Evolutionary conservation across 1,140 invertebrate species (phyloP).

Genomic region (Subanguina moxae): DNA sequence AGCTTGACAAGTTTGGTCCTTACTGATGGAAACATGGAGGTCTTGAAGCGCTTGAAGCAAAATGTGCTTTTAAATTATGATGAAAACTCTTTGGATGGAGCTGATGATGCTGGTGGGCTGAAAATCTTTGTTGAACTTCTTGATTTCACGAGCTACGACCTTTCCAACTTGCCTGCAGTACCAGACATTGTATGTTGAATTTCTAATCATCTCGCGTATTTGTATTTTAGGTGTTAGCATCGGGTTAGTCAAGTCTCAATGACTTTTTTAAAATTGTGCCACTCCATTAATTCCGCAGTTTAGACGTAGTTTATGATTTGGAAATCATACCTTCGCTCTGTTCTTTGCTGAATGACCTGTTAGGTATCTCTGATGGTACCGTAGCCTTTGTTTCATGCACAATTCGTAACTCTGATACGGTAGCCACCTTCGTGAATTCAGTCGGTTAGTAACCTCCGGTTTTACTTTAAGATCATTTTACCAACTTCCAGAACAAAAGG

Average conservation of each 20-base stretch:
- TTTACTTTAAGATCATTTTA: no score
- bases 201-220: no score
- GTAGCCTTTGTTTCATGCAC: constrained; percentile 18
- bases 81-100: not conserved
- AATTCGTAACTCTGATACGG: constrained; percentile 13
- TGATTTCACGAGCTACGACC: constrained; percentile 15
- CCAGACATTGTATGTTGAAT: constrained; percentile 11
- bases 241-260: constrained; percentile 21
- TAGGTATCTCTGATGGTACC: not conserved
- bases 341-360: constrained; percentile 4
- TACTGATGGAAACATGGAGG: constrained; percentile 28
- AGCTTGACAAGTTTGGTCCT: not conserved
- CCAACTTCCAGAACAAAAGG: no score
- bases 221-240: constrained; percentile 1
- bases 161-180: constrained; percentile 1
- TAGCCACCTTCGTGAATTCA: not conserved
- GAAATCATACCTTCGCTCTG: constrained; percentile 19
- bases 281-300: no score
- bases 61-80: constrained; percentile 31
- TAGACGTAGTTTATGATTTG: constrained; percentile 28
- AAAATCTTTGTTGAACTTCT: constrained; percentile 6
- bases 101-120: not conserved
- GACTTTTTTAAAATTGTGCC: constrained; percentile 2
- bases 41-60: constrained; percentile 20
- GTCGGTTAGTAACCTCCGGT: not conserved